phyloP scores from a whole-genome alignment of 2,113 vertebrate species.

The Eira barbara region DNA sequence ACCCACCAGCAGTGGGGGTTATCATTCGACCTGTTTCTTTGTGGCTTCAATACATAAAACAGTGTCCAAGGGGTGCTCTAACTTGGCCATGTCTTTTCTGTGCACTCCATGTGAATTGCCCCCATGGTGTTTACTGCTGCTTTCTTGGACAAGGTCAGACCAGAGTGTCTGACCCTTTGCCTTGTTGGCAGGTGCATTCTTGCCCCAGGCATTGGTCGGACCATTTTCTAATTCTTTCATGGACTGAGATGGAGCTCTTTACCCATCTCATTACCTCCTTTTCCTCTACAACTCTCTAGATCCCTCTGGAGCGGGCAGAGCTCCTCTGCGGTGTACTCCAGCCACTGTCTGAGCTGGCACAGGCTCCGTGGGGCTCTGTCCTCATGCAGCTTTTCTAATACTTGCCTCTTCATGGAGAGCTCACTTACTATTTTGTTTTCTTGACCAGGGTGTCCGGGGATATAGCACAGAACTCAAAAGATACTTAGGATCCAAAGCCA shows the following conservation, averaged over 20 bases:
- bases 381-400: not conserved
- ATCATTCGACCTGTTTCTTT: not conserved
- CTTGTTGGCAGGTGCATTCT: not conserved
- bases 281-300: not conserved
- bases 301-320: accelerated
- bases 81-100: not conserved
- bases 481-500: not conserved
- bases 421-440: not conserved
- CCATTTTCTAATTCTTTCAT: not conserved
- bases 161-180: not conserved
- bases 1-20: not conserved
- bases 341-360: not conserved
- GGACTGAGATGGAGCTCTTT: not conserved
- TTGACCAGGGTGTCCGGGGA: not conserved
- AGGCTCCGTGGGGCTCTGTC: not conserved
- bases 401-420: not conserved
- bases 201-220: accelerated
- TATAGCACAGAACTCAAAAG: not conserved
- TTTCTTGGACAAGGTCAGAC: too few relatives aligned
- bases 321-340: too few relatives aligned
- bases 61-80: not conserved
- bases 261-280: not conserved
- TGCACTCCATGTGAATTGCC: not conserved
- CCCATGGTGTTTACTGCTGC: not conserved
- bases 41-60: not conserved